Conservation (phyloP, 2,113 vertebrate species). For the Platycercus adscitus region DNA sequence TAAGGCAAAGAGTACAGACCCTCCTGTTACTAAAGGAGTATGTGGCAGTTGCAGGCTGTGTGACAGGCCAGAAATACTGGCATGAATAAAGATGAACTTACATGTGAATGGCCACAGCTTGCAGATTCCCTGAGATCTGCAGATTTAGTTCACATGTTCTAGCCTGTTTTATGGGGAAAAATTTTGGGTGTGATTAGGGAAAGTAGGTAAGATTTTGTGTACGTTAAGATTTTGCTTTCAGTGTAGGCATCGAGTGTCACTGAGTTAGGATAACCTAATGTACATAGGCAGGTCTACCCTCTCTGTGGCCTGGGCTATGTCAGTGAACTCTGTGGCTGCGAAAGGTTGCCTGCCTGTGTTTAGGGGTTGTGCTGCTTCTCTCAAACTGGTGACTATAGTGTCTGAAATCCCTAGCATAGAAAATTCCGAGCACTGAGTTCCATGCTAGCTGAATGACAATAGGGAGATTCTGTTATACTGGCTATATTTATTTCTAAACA, state of each 20-base stretch:
- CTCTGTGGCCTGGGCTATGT: background rate
- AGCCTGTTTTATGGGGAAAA: background rate
- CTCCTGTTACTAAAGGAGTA: background rate
- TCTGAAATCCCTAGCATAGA: background rate
- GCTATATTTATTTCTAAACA: background rate
- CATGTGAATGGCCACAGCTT: background rate
- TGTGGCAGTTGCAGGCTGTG: background rate
- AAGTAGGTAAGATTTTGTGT: background rate
- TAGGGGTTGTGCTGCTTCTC: background rate
- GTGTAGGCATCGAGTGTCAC: background rate
- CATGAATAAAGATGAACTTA: background rate
- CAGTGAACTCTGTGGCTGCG: accelerated
- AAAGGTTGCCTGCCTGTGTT: background rate
- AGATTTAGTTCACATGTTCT: background rate
- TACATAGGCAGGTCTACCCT: background rate
- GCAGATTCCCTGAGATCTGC: background rate
- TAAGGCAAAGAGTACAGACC: background rate
- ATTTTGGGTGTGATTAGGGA: background rate
- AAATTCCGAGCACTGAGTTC: background rate
- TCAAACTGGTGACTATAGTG: background rate
- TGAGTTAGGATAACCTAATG: background rate
- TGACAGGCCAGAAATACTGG: background rate
- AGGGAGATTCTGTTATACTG: background rate
- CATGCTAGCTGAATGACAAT: background rate
- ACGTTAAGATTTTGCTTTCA: background rate